A percentile compares a stretch with the other conserved stretches of the same genome.
Conservation (phyloP, 2,888 invertebrate species). For the Drosophila borborema region DNA sequence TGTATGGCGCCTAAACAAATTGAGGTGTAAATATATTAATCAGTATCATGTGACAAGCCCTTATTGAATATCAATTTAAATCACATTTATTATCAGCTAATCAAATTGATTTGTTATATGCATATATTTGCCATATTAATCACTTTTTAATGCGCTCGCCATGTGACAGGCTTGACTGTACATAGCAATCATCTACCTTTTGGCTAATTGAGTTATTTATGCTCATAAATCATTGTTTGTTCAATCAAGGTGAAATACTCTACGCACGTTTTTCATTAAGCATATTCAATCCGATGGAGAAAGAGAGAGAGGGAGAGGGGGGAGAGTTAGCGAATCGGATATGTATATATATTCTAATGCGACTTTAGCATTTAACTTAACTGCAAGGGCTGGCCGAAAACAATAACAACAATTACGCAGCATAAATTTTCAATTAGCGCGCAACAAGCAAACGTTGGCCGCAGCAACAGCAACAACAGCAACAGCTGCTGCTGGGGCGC, state of each 20-base stretch:
- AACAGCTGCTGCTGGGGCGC: conserved; percentile 10
- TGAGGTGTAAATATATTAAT: neutral
- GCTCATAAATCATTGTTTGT: conserved; percentile 7
- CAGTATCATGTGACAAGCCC: no score
- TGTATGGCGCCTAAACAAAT: neutral
- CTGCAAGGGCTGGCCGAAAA: conserved; percentile 14
- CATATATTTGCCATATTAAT: neutral
- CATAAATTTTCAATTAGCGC: conserved; percentile 35
- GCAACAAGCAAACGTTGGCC: conserved; percentile 15
- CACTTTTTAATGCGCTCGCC: conserved; percentile 1
- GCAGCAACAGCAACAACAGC: conserved; percentile 11
- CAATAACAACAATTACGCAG: conserved; percentile 31
- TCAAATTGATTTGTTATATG: neutral
- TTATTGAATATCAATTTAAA: no score
- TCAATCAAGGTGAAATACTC: conserved; percentile 10
- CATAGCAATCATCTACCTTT: no score
- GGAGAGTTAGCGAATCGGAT: neutral
- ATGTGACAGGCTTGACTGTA: neutral
- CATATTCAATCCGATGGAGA: neutral
- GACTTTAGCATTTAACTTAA: conserved; percentile 8
- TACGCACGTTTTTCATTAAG: conserved; percentile 7
- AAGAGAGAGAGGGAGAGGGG: neutral
- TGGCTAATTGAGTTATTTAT: neutral
- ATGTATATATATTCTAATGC: conserved; percentile 2
- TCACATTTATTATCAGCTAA: neutral